Evolutionary conservation across 30 jellyfish, hydroid and myxozoan species (phyloP).

Genomic region (Aurelia sp.): DNA sequence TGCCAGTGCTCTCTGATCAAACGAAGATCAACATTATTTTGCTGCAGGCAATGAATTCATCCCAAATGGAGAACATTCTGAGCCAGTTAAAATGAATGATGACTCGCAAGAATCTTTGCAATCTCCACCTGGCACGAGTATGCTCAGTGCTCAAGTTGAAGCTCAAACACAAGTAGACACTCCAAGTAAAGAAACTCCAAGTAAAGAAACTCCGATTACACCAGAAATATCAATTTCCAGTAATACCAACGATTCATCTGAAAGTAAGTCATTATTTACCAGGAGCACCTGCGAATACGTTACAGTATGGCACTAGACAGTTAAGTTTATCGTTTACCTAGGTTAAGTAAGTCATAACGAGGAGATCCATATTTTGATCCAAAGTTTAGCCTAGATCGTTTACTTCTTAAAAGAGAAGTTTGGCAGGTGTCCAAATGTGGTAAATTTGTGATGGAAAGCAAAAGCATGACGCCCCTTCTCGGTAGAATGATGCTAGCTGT

Average conservation of each 20-base stretch:
- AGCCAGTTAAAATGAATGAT: constrained; percentile 32
- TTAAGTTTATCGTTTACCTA: too few species aligned
- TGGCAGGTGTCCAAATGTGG: too few species aligned
- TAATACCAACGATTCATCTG: neutral
- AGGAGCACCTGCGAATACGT: too few species aligned
- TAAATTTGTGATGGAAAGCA: too few species aligned
- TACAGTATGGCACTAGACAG: too few species aligned
- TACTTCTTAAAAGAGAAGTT: too few species aligned
- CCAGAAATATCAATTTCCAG: neutral
- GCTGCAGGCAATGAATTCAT: constrained; percentile 39
- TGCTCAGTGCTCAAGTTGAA: constrained; percentile 61
- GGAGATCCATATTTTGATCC: too few species aligned
- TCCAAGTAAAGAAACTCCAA: too few species aligned
- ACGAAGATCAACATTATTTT: neutral
- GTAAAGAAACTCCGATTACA: neutral
- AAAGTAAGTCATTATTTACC: neutral
- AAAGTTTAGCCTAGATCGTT: too few species aligned
- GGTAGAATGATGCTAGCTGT: too few species aligned
- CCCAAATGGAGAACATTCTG: constrained; percentile 54
- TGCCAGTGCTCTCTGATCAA: neutral
- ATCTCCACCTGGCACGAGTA: constrained; percentile 54
- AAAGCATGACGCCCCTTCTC: too few species aligned
- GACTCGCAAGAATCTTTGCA: neutral
- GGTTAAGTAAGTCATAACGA: too few species aligned
- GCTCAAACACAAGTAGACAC: constrained; percentile 9